A percentile compares a stretch with the other conserved stretches of the same genome.
Evolutionary conservation across 2,113 vertebrate genomes (phyloP).

Genomic region (Eulacestoma nigropectus): DNA sequence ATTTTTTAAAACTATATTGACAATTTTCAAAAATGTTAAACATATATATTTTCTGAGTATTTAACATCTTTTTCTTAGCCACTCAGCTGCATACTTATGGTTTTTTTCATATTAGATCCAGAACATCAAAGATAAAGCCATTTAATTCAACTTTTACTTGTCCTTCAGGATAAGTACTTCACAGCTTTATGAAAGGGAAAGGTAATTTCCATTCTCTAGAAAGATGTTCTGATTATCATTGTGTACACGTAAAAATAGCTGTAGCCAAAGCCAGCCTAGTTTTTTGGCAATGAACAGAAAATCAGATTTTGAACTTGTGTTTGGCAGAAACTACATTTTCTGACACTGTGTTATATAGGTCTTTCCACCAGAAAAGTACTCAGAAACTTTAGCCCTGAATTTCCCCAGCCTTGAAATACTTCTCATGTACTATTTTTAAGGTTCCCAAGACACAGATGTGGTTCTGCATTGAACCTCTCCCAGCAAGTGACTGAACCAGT

Average conservation of each 20-base stretch:
- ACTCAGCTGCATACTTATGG: neutral
- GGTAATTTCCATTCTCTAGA: neutral
- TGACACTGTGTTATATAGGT: neutral
- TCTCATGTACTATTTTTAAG: neutral
- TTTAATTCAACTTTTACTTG: neutral
- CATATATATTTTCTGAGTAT: neutral
- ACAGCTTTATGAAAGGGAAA: neutral
- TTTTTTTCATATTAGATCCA: neutral
- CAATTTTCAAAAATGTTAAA: neutral
- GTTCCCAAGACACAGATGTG: neutral
- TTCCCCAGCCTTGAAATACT: neutral
- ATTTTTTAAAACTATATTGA: neutral
- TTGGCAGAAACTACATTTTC: neutral
- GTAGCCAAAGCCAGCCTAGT: neutral
- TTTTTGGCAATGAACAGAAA: neutral
- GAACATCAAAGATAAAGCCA: neutral
- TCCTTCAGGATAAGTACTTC: neutral
- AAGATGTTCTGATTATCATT: neutral
- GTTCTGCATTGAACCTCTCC: neutral
- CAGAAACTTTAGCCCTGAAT: neutral
- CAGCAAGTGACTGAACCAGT: neutral
- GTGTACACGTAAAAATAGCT: neutral
- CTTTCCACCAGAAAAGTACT: neutral
- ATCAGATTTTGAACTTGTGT: neutral
- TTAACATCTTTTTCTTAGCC: neutral